phyloP scores from a whole-genome alignment of 2,888 invertebrate genomes.

The Tetragonula carbonaria region DNA sequence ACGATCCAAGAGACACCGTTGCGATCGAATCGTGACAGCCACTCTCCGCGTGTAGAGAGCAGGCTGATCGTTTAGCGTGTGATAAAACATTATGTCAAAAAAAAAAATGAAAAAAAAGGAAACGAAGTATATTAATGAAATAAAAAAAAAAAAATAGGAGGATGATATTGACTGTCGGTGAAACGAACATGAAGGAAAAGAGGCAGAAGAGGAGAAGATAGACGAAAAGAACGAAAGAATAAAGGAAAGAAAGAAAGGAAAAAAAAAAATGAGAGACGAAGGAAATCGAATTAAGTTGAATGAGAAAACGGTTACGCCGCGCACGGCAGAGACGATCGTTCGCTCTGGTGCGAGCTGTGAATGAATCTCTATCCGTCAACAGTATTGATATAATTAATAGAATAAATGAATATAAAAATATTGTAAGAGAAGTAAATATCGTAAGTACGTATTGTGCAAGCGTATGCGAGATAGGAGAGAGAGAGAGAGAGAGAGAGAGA shows the following conservation, averaged over 20 bases:
- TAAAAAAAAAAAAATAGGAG: constrained; percentile 29
- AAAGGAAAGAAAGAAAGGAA: neutral
- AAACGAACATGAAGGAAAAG: constrained; percentile 34
- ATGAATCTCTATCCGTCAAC: constrained; percentile 84
- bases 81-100: constrained; percentile 66
- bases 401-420: constrained; percentile 83
- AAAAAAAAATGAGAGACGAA: neutral
- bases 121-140: constrained; percentile 41
- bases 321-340: constrained; percentile 79
- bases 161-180: constrained; percentile 47
- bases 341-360: constrained; percentile 82
- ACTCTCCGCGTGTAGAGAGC: neutral
- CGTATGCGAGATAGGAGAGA: constrained; percentile 70
- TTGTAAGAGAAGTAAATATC: constrained; percentile 81
- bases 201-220: neutral
- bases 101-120: neutral
- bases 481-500: neutral
- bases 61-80: constrained; percentile 62
- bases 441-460: constrained; percentile 82
- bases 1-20: constrained; percentile 51
- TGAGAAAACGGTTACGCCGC: constrained; percentile 71
- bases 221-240: constrained; percentile 35
- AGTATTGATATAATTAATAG: constrained; percentile 84
- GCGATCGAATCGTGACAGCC: constrained; percentile 43
- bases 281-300: neutral